These are phyloP conservation scores for Pogonomyrmex californicus DNA, from an alignment of 1,140 invertebrate genomes.

Conservation along the genomic window DNA sequence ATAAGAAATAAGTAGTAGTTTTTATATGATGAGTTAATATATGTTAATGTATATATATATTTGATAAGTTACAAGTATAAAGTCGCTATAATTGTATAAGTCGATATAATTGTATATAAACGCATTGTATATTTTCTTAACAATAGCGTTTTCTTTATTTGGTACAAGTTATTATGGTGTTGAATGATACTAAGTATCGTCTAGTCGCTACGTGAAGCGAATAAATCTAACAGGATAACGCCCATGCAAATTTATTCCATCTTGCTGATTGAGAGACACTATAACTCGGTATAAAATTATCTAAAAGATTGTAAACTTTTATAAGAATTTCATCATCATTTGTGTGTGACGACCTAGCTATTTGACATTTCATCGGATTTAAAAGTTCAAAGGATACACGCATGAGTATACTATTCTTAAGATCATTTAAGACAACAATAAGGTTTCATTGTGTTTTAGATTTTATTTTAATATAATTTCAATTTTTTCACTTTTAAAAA, in stretches of 20 bases:
- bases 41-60: not conserved
- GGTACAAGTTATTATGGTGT: not conserved
- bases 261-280: conserved; percentile 13
- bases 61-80: not conserved
- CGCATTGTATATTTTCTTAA: not conserved
- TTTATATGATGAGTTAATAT: no score
- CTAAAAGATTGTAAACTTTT: conserved; percentile 26
- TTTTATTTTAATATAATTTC: not conserved
- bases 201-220: conserved; percentile 33
- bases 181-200: conserved; percentile 6
- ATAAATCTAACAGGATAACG: conserved; percentile 25
- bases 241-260: conserved; percentile 52
- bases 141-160: not conserved
- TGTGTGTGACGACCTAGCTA: conserved; percentile 1
- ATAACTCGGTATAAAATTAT: conserved; percentile 46
- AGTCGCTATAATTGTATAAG: no score
- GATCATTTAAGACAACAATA: not conserved
- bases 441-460: not conserved
- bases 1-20: not conserved
- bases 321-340: conserved; percentile 36
- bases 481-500: not conserved
- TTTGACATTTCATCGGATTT: conserved; percentile 46
- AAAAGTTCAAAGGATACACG: conserved; percentile 48
- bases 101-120: no score
- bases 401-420: conserved; percentile 35